Base-by-base conservation (phyloP, 2,888 invertebrate species). In the Lepidochrysops patricia region DNA sequence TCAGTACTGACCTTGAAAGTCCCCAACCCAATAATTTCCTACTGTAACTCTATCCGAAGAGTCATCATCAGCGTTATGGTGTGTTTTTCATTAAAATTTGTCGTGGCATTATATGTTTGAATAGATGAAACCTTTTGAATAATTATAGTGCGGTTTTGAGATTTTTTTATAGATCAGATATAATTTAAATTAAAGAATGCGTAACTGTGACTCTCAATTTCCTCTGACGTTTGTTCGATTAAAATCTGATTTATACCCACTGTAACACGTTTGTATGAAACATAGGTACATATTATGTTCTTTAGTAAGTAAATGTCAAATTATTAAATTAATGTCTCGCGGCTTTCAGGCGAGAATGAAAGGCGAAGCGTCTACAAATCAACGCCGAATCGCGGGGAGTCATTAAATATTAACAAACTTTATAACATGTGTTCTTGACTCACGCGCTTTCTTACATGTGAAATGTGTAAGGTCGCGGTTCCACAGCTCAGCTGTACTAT, bases 341-440 rank as follows among this genome's bases (percentile, higher is more conserved):
- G 74, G 72, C 67, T 74, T 73, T 69, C 67, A 71, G 70, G 73
- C 69, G 74, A 76, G 85, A 85, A 84, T 86, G 80, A 80, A 82
- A 79, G 70, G 73, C 74, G 72, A 71, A 70, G 65, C 74, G 68
- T 72, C 76, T 76, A 85, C 87, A 87, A 88, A 87, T 87, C 87
- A 85, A 79, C 78, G 74, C 77, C 70, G 67, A 75, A 69, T 68
- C 63, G 70, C 67, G 68, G 67, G 63, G 69, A 74, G 77, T 80
- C 82, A 84, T 88, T 87, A 87, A 87, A 82, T 82, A 86, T 87
- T 88, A 87, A 86, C 80, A 80, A 85, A 86, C 77, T 87, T 85
- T 84, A 81, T 79, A 81, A 82, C 88, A 86, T 75, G 73, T 88
- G 88, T 80, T 85, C 78, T 75, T 85, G 88, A 87, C 82, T 85